A percentile compares a stretch with the other conserved stretches of the same genome.
Evolutionary conservation across 1,140 invertebrate genomes (phyloP).

Genomic region (Leptonema lineaticorne): DNA sequence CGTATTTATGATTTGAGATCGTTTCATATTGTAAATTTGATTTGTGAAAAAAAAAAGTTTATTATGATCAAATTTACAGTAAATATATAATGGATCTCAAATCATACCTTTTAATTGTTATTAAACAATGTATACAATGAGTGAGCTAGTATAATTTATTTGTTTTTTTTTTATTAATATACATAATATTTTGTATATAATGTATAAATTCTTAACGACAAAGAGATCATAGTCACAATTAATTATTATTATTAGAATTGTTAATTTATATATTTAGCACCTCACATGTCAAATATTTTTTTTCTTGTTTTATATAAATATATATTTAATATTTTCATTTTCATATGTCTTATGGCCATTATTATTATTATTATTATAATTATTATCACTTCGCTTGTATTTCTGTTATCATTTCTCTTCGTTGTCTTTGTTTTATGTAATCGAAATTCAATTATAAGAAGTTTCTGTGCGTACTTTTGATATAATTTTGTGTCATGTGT

Average conservation of each 20-base stretch:
- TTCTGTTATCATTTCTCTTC: too few relatives aligned
- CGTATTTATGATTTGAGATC: background rate
- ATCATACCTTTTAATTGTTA: background rate
- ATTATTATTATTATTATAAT: background rate
- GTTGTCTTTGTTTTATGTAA: too few relatives aligned
- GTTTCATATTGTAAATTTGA: too few relatives aligned
- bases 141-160: conserved; percentile 25
- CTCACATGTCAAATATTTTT: background rate
- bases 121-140: background rate
- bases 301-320: background rate
- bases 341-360: background rate
- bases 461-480: too few relatives aligned
- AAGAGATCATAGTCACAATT: conserved; percentile 26
- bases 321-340: background rate
- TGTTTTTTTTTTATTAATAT: conserved; percentile 2
- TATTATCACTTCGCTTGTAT: too few relatives aligned
- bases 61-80: too few relatives aligned
- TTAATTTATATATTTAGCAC: conserved; percentile 17
- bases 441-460: too few relatives aligned
- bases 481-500: too few relatives aligned
- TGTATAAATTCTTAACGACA: conserved; percentile 7
- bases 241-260: conserved; percentile 10
- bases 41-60: too few relatives aligned
- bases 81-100: too few relatives aligned
- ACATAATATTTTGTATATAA: conserved; percentile 18